These are phyloP conservation scores for Macquaria australasica DNA, from an alignment of 2,113 vertebrate genomes.

Conservation along the genomic window DNA sequence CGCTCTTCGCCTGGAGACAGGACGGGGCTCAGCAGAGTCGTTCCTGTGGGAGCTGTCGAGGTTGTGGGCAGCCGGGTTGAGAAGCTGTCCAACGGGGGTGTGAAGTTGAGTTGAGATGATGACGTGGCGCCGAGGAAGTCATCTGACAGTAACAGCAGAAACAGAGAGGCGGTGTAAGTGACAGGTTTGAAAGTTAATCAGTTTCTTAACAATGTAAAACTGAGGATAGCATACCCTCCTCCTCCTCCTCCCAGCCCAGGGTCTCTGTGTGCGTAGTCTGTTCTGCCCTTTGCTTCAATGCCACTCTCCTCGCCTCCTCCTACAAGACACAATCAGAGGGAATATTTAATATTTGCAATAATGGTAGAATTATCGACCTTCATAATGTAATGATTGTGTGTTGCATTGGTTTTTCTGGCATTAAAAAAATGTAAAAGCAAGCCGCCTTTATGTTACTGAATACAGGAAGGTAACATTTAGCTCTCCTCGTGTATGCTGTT, in stretches of 20 bases:
- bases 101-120: conserved; percentile 78
- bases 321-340: conserved; percentile 60
- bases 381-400: background rate
- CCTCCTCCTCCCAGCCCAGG: conserved; percentile 96
- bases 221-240: conserved; percentile 83
- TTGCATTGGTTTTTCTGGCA: background rate
- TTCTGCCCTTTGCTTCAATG: conserved; percentile 95
- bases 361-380: background rate
- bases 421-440: too few relatives aligned
- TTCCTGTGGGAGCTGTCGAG: conserved; percentile 12
- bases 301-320: conserved; percentile 95
- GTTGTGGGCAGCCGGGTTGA: conserved; percentile 2
- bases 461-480: background rate
- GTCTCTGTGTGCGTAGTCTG: conserved; percentile 90
- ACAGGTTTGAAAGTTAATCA: background rate
- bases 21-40: conserved; percentile 49
- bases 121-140: conserved; percentile 87
- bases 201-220: background rate
- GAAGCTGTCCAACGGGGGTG: conserved; percentile 77
- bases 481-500: background rate
- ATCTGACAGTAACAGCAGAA: conserved; percentile 79
- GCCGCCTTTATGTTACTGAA: background rate
- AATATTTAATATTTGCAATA: background rate
- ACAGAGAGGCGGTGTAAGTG: background rate
- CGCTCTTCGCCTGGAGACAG: conserved; percentile 66